Percentiles rank a stretch among this genome's conserved stretches.
Evolutionary conservation across 2,888 invertebrate species (phyloP).

Genomic region (Kryphioiulus occultus): DNA sequence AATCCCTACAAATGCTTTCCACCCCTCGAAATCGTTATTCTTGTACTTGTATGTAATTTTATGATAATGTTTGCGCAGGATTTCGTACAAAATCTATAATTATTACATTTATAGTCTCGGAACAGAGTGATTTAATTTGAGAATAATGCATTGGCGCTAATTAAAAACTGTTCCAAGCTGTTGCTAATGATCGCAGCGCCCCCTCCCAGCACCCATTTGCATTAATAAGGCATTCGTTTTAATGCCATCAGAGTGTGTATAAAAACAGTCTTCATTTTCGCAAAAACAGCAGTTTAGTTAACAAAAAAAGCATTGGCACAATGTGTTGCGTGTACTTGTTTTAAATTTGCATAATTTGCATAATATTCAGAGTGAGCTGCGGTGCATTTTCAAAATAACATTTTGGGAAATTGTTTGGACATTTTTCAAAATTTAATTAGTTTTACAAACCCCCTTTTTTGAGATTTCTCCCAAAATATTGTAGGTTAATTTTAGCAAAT

Average conservation of each 20-base stretch:
- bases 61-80: not conserved
- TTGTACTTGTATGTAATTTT: not conserved
- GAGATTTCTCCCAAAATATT: too few relatives aligned
- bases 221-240: not conserved
- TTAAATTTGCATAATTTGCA: not conserved
- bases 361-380: too few relatives aligned
- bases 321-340: not conserved
- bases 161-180: slow-evolving; percentile 15
- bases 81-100: not conserved
- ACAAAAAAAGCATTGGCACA: not conserved
- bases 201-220: not conserved
- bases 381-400: too few relatives aligned
- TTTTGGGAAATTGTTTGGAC: too few relatives aligned
- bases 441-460: too few relatives aligned
- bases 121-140: not conserved
- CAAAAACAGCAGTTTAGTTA: not conserved
- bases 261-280: not conserved
- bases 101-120: not conserved
- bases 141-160: not conserved
- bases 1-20: not conserved
- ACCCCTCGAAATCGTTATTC: not conserved
- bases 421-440: too few relatives aligned
- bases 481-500: too few relatives aligned
- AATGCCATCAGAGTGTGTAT: not conserved
- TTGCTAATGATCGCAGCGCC: not conserved